phyloP scores from a whole-genome alignment of 2,888 invertebrate genomes.

The Hirtodrosophila confusa region DNA sequence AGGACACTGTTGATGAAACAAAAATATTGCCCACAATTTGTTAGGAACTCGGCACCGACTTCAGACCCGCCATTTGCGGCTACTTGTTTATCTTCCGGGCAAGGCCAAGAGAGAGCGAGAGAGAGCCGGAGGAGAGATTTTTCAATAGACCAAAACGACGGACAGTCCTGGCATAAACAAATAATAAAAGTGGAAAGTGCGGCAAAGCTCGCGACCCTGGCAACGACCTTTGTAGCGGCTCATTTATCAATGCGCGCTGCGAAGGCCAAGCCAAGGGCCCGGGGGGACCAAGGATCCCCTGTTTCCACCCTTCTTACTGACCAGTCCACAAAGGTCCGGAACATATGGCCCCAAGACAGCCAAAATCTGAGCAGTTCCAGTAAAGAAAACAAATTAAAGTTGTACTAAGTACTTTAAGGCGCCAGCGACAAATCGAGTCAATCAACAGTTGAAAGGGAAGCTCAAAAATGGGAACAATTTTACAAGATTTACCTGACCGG shows the following conservation, averaged over 20 bases:
- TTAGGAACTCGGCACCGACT: slow-evolving; percentile 66
- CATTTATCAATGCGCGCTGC: slow-evolving; percentile 71
- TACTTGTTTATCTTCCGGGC: slow-evolving; percentile 70
- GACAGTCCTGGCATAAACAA: slow-evolving; percentile 71
- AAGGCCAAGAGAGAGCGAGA: slow-evolving; percentile 3
- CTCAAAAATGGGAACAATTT: slow-evolving; percentile 36
- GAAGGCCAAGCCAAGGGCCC: slow-evolving; percentile 50
- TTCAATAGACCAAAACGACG: slow-evolving; percentile 69
- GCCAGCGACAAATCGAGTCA: slow-evolving; percentile 62
- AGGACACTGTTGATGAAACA: slow-evolving; percentile 76
- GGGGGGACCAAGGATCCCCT: slow-evolving; percentile 15
- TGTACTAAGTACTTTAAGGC: slow-evolving; percentile 58
- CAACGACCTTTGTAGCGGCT: slow-evolving; percentile 74
- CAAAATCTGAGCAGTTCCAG: slow-evolving; percentile 27
- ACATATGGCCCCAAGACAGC: slow-evolving; percentile 48
- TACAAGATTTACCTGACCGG: slow-evolving; percentile 75
- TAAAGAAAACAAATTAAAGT: slow-evolving; percentile 65
- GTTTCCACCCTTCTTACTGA: slow-evolving; percentile 10
- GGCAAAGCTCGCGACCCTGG: slow-evolving; percentile 67
- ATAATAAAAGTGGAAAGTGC: slow-evolving; percentile 67
- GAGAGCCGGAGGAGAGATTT: slow-evolving; percentile 31
- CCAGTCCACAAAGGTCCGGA: slow-evolving; percentile 19
- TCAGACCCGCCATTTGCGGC: slow-evolving; percentile 66
- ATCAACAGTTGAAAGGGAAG: slow-evolving; percentile 28
- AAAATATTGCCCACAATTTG: slow-evolving; percentile 79